Percentiles rank a stretch among this genome's conserved stretches.
Evolutionary conservation across 53 echinoderm and acorn worm species (phyloP).

Genomic region (Henricia sp.): DNA sequence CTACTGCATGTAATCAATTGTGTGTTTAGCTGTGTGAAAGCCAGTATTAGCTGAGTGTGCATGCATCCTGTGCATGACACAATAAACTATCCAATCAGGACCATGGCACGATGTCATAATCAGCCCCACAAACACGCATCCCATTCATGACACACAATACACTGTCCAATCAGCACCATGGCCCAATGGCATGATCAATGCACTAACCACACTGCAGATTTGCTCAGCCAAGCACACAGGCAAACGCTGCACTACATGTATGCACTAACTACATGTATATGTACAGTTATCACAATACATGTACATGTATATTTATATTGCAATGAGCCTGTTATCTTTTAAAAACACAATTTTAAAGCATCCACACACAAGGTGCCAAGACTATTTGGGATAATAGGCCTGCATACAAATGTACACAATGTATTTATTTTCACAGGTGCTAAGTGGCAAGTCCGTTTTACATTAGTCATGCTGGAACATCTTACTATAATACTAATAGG

Average conservation of each 20-base stretch:
- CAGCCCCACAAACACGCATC: not conserved
- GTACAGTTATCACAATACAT: not conserved
- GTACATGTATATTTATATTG: not conserved
- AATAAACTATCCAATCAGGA: constrained; percentile 10
- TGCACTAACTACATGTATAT: not conserved
- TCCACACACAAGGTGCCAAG: too few relatives aligned
- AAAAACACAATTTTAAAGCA: too few relatives aligned
- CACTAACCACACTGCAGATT: constrained; percentile 20
- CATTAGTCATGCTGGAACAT: too few relatives aligned
- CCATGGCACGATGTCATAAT: constrained; percentile 13
- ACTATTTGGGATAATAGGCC: too few relatives aligned
- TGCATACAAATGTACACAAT: too few relatives aligned
- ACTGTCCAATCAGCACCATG: constrained; percentile 16
- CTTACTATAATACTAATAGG: too few relatives aligned
- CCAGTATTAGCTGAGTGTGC: not conserved
- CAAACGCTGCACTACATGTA: not conserved
- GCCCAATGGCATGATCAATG: constrained; percentile 12
- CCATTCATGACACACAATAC: constrained; percentile 7
- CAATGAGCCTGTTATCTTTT: too few relatives aligned
- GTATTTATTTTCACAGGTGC: too few relatives aligned
- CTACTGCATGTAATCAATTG: not conserved
- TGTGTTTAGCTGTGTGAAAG: constrained; percentile 6
- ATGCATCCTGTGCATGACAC: constrained; percentile 35
- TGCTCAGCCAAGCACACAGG: constrained; percentile 42
- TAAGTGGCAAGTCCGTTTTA: too few relatives aligned